Percentiles rank a stretch among this genome's conserved stretches.
Evolutionary conservation across 2,888 invertebrate species (phyloP).

Genomic region (Phragmatobia fuliginosa): DNA sequence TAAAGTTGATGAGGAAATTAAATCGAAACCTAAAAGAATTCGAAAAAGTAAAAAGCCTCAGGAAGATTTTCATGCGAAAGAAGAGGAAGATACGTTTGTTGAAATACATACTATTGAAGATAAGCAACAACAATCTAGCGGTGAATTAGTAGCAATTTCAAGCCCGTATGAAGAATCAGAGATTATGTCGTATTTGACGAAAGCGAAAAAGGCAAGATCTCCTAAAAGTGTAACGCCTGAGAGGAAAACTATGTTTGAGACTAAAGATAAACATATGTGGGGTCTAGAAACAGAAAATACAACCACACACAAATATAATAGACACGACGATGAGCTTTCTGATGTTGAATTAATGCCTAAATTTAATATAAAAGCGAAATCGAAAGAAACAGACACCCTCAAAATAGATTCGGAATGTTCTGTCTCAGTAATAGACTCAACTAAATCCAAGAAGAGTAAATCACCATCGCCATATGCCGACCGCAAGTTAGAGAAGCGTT

Average conservation of each 20-base stretch:
- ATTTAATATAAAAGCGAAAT: slow-evolving; percentile 40
- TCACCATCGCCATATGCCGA: slow-evolving; percentile 70
- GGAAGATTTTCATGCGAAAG: slow-evolving; percentile 69
- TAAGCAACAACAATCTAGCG: slow-evolving; percentile 68
- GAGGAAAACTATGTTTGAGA: slow-evolving; percentile 44
- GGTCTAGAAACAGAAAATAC: slow-evolving; percentile 48
- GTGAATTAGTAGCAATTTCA: slow-evolving; percentile 79
- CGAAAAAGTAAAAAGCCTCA: slow-evolving; percentile 70
- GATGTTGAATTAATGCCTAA: slow-evolving; percentile 49
- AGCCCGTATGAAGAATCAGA: slow-evolving; percentile 72
- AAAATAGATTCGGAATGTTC: slow-evolving; percentile 50
- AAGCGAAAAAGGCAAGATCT: slow-evolving; percentile 68
- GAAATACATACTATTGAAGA: slow-evolving; percentile 83
- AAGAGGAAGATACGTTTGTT: slow-evolving; percentile 79
- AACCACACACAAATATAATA: slow-evolving; percentile 40
- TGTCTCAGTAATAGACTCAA: slow-evolving; percentile 56
- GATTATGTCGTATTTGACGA: slow-evolving; percentile 62
- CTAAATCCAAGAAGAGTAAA: slow-evolving; percentile 71
- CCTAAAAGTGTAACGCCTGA: slow-evolving; percentile 70
- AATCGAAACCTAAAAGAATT: slow-evolving; percentile 70
- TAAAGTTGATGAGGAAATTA: slow-evolving; percentile 64
- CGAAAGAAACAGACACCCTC: slow-evolving; percentile 45
- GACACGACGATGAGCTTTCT: slow-evolving; percentile 32
- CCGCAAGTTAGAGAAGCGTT: slow-evolving; percentile 63
- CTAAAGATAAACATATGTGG: slow-evolving; percentile 49